Evolutionary conservation across 2,888 invertebrate species (phyloP), one percentile per base, ranked within the genome.

Genomic region (Drosophila demipolita): DNA sequence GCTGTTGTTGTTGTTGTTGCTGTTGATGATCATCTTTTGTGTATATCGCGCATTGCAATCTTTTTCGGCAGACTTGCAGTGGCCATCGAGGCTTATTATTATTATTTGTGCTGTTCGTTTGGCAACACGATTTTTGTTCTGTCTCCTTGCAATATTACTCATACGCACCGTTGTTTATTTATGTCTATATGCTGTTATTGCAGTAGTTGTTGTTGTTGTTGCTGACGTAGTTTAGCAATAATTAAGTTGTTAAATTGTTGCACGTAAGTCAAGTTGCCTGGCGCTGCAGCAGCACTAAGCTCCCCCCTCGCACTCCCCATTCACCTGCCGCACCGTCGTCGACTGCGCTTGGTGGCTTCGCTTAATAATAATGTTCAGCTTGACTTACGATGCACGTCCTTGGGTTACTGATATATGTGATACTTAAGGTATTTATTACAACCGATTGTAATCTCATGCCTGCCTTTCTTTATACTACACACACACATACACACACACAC

Each of bases 351-450:
- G 75, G 70, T 70, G 66, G 73, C 81, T 76, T 50, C 86, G 78
- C 84, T 89, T 90, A 89, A 89, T 89, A 89, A 87, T 79, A 90
- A 89, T 87, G 90, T 90, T 83, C 82, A 69, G 75, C 75, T 75
- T 89, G 89, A 89, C 88, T 87, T 89, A 89, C 90, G 90, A 82
- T 86, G 73, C 86, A 87, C 90, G 89, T 89, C 89, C 89, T 90
- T 89, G 89, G 90, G 86, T 89, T 80, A 85, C 90, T 90, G 91
- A 91, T 86, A 91, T 87, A 91, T 88, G 91, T 83, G 91, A 91
- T 91, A 91, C 90, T 91, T 91, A 91, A 91, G 86, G 91, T 91
- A 91, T 91, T 91, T 91, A 91, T 91, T 91, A 91, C 91, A 91
- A 87, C 83, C 84, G 91, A 91, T 91, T 90, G 85, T 90, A 87